Conservation (phyloP, 2,888 invertebrate species). For the Lasioglossum oenotherae region DNA sequence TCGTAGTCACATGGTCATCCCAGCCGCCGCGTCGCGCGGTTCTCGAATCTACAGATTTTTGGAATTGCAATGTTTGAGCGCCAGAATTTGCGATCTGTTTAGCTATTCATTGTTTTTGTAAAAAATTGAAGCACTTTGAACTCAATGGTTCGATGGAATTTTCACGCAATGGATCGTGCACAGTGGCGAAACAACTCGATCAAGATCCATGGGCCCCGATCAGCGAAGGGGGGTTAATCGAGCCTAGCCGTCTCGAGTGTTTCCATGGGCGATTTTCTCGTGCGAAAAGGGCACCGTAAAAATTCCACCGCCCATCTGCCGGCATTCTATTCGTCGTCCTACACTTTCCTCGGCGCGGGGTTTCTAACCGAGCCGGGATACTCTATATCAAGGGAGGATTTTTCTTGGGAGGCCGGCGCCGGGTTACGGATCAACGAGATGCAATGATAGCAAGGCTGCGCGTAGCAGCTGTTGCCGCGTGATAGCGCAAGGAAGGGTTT, state of each 20-base stretch:
- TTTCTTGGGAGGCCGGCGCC: slow-evolving; percentile 28
- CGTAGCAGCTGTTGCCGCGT: slow-evolving; percentile 82
- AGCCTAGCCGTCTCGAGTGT: neutral
- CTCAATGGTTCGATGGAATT: neutral
- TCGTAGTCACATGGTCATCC: too few species aligned
- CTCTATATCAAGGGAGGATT: slow-evolving; percentile 48
- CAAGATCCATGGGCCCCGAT: too few species aligned
- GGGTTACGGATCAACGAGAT: slow-evolving; percentile 67
- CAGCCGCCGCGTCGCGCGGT: too few species aligned
- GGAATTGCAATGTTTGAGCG: too few species aligned
- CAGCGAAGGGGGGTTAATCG: neutral
- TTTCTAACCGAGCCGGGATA: slow-evolving; percentile 5
- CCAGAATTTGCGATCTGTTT: too few species aligned
- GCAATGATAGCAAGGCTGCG: slow-evolving; percentile 78
- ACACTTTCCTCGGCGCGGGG: neutral
- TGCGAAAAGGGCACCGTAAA: neutral
- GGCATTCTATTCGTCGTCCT: neutral
- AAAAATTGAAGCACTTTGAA: neutral
- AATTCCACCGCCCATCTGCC: neutral
- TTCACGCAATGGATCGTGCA: neutral
- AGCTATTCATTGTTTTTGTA: neutral
- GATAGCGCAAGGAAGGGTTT: slow-evolving; percentile 79
- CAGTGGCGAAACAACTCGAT: too few species aligned
- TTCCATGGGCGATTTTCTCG: neutral
- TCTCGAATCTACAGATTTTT: too few species aligned